Evolutionary conservation across 2,888 invertebrate genomes (phyloP).

Genomic region (Oegoconia quadripuncta): DNA sequence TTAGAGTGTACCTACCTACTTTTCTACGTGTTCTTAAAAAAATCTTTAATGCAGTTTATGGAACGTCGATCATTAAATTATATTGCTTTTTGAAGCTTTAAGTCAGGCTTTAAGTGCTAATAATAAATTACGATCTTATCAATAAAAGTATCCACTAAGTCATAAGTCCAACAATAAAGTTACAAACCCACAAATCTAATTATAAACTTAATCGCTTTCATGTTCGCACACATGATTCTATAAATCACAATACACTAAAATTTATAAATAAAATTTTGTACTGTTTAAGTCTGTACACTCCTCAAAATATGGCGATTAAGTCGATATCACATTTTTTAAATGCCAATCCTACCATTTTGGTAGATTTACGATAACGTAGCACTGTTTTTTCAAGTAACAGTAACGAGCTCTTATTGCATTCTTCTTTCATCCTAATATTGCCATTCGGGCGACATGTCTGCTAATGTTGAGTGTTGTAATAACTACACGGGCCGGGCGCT

Average conservation of each 20-base stretch:
- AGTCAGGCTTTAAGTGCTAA: background rate
- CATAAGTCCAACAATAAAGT: constrained; percentile 3
- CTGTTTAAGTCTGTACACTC: constrained; percentile 12
- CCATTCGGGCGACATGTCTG: background rate
- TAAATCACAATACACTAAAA: constrained; percentile 1
- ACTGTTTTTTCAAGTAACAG: no score
- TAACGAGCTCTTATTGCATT: no score
- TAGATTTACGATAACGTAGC: constrained; percentile 28
- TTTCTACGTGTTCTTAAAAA: no score
- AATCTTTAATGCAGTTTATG: no score
- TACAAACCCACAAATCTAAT: constrained; percentile 1
- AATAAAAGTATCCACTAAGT: constrained; percentile 1
- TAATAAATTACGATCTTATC: constrained; percentile 9
- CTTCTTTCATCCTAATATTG: background rate
- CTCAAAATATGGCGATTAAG: constrained; percentile 12
- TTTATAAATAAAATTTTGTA: constrained; percentile 16
- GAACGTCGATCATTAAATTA: no score
- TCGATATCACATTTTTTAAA: constrained; percentile 11
- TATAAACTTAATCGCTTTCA: no score
- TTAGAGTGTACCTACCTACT: no score
- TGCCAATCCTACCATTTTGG: constrained; percentile 22
- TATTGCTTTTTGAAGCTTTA: background rate
- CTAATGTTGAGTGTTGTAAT: background rate
- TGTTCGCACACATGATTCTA: background rate
- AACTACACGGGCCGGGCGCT: no score